These are phyloP conservation scores for Clarias gariepinus DNA, from an alignment of 2,113 vertebrate species.

Conservation along the genomic window DNA sequence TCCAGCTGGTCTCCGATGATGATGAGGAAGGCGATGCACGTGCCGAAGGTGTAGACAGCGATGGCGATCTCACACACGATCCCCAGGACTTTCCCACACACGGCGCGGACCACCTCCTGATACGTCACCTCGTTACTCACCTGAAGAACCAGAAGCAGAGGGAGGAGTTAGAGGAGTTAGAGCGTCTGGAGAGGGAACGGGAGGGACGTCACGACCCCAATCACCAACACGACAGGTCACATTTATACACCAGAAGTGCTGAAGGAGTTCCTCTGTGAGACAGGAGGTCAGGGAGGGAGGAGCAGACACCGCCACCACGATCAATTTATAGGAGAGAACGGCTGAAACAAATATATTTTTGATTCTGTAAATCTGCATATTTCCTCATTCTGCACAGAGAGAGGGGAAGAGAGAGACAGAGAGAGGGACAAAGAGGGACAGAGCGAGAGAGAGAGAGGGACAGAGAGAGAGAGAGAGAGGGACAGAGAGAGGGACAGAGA, in stretches of 20 bases:
- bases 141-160: constrained; percentile 50
- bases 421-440: too few relatives aligned
- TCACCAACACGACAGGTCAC: neutral
- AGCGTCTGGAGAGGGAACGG: too few relatives aligned
- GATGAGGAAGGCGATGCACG: constrained; percentile 96
- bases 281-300: neutral
- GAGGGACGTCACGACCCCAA: neutral
- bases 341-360: too few relatives aligned
- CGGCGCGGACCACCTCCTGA: constrained; percentile 94
- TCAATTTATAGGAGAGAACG: too few relatives aligned
- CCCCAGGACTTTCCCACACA: constrained; percentile 85
- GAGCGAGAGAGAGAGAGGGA: too few relatives aligned
- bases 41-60: constrained; percentile 92
- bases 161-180: too few relatives aligned
- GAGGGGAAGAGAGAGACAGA: too few relatives aligned
- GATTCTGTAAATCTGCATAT: too few relatives aligned
- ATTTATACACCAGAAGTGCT: neutral
- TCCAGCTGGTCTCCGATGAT: constrained; percentile 97
- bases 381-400: too few relatives aligned
- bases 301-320: too few relatives aligned
- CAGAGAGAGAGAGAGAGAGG: too few relatives aligned
- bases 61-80: constrained; percentile 90
- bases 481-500: too few relatives aligned
- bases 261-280: neutral
- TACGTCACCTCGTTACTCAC: constrained; percentile 91